Evolutionary conservation across 1,140 invertebrate genomes (phyloP).

Genomic region (Eciton burchellii): DNA sequence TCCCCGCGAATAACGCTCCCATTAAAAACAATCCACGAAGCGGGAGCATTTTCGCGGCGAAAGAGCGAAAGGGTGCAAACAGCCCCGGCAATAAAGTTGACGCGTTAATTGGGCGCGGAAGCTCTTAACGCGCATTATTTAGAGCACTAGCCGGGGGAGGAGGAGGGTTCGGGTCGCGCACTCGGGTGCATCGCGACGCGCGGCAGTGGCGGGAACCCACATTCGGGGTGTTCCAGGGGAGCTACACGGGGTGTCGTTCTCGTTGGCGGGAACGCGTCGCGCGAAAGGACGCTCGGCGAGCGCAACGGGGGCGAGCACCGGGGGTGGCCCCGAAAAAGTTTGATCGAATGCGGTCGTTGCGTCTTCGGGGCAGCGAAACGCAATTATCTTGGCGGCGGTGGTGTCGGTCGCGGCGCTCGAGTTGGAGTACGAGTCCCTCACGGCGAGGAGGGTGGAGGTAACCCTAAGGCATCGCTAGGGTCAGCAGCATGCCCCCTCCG

Average conservation of each 20-base stretch:
- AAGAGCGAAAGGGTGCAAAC: constrained; percentile 32
- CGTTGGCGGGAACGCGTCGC: constrained; percentile 58
- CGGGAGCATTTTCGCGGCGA: constrained; percentile 36
- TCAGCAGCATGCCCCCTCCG: constrained; percentile 69
- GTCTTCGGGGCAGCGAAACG: constrained; percentile 73
- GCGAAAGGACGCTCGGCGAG: constrained; percentile 35
- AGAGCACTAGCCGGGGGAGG: constrained; percentile 34
- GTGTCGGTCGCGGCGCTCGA: constrained; percentile 45
- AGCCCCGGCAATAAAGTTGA: constrained; percentile 62
- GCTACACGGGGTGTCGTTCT: constrained; percentile 53
- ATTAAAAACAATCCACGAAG: constrained; percentile 23
- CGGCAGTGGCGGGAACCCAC: constrained; percentile 54
- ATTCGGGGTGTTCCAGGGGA: constrained; percentile 66
- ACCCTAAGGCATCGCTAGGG: constrained; percentile 66
- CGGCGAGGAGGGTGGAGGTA: constrained; percentile 42
- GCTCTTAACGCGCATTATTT: constrained; percentile 68
- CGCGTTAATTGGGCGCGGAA: constrained; percentile 68
- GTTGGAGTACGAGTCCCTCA: constrained; percentile 47
- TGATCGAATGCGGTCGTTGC: constrained; percentile 79
- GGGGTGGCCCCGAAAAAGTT: constrained; percentile 76
- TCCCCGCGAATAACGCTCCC: constrained; percentile 18
- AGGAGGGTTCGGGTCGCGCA: constrained; percentile 45
- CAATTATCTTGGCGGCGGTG: constrained; percentile 79
- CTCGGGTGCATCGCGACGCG: constrained; percentile 65
- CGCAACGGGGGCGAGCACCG: constrained; percentile 31